Base-by-base conservation (phyloP, 2,113 vertebrate species). In the Ibidorhyncha struthersii region DNA sequence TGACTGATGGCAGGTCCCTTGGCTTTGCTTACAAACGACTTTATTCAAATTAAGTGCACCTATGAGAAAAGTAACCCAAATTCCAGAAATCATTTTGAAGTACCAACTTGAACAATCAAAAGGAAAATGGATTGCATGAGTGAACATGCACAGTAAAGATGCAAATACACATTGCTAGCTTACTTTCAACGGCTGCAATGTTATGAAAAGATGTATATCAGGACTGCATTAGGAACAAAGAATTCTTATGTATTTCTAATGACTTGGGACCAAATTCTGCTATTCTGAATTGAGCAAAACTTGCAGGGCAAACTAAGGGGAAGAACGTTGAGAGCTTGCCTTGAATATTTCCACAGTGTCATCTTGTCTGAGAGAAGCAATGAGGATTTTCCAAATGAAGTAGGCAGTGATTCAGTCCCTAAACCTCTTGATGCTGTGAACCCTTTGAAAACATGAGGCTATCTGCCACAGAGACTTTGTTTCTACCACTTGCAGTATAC, bases 391-490 rank as follows among this genome's bases (percentile, higher is more conserved):
- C 38, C 67, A 77, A 72, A 76, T 77, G 21, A 87, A 94, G 49
- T 2, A 82, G 45, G 45, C 58, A 80, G n/a, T 8, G 20, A 80
- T 73, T 83, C 85, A 53, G 71, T 36, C 12, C 32, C 62, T 92
- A 93, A 96, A 87, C 16, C 59, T 62, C 67, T 78, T 88, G 85
- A 95, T 73, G 67, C 41, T 59, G 25, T 79, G 74, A 95, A 92
- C 40, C 26, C 55, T 49, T 22, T 74, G 59, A 90, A 62, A 83
- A 53, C 27, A 41, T 3, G 7, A 80, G 11, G 30, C 81, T 74
- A 95, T 85, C 82, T 94, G 62, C 62, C 43, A 53, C 78, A 76
- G 30, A 82, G 16, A 65, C 36, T 86, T 74, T 49, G 6, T 63
- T 89, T 67, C 78, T 8, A 43, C 23, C 30, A 55, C 61, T 41